A percentile compares a stretch with the other conserved stretches of the same genome.
Evolutionary conservation across 35 echinoderm and acorn worm species (phyloP).

Genomic region (Ophiothrix spiculata): DNA sequence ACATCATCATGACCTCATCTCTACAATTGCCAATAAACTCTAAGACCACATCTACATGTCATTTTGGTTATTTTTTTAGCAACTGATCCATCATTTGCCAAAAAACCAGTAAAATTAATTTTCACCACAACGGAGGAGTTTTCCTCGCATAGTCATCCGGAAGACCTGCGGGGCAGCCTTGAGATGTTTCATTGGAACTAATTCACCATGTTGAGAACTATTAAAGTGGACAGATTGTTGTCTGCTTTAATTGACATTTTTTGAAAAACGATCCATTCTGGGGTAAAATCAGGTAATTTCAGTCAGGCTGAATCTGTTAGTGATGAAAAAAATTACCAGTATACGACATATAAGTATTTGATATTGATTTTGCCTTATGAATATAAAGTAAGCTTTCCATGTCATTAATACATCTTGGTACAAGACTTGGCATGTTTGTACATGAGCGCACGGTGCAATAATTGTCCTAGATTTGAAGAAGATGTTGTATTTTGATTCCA

Average conservation of each 20-base stretch:
- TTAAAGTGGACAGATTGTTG: not conserved
- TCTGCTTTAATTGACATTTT: not conserved
- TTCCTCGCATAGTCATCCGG: not conserved
- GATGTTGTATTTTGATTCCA: not conserved
- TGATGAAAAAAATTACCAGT: not conserved
- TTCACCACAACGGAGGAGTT: not conserved
- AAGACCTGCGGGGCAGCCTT: not conserved
- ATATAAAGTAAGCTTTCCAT: no score
- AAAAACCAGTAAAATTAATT: no score
- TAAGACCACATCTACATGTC: not conserved
- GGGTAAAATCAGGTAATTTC: no score
- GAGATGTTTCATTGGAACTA: not conserved
- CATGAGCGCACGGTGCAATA: no score
- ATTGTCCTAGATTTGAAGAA: no score
- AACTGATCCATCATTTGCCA: no score
- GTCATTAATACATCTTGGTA: no score
- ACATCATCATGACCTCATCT: constrained; percentile 6
- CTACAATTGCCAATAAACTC: not conserved
- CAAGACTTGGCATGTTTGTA: no score
- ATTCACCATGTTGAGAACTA: constrained; percentile 2
- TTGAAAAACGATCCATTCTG: not conserved
- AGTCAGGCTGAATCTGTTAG: no score
- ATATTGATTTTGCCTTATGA: no score
- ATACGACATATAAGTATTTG: not conserved
- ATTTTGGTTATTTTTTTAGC: not conserved